Conservation (phyloP, 2,888 invertebrate species). For the Cabera pusaria region DNA sequence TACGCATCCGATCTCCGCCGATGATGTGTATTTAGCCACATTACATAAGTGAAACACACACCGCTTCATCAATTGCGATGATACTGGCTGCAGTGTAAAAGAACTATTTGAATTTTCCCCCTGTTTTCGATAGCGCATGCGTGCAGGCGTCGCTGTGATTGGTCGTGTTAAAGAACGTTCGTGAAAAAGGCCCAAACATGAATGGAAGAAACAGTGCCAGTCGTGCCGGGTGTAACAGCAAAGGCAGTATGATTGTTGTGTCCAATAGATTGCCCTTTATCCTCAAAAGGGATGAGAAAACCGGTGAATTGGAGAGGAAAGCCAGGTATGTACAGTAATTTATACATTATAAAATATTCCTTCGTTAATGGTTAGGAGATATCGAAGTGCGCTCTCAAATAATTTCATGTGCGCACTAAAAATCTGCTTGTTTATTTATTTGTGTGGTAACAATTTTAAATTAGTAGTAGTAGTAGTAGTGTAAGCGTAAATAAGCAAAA, state of each 20-base stretch:
- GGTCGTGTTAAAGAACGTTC: slow-evolving; percentile 59
- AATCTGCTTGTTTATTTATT: too few relatives aligned
- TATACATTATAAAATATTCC: too few relatives aligned
- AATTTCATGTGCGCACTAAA: too few relatives aligned
- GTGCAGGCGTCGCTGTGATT: slow-evolving; percentile 64
- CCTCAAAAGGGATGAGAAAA: slow-evolving; percentile 88
- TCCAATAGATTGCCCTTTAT: slow-evolving; percentile 96
- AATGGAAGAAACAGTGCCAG: slow-evolving; percentile 54
- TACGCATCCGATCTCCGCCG: slow-evolving; percentile 68
- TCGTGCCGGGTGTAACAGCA: slow-evolving; percentile 78
- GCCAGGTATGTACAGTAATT: slow-evolving; percentile 87
- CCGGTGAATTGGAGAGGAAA: slow-evolving; percentile 89
- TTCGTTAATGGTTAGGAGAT: too few relatives aligned
- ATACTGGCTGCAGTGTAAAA: slow-evolving; percentile 48
- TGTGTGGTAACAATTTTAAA: too few relatives aligned
- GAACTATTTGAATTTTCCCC: slow-evolving; percentile 58
- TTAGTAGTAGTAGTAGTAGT: too few relatives aligned
- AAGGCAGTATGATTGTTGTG: slow-evolving; percentile 94
- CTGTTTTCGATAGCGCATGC: slow-evolving; percentile 64
- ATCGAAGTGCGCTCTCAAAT: too few relatives aligned
- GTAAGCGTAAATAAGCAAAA: too few relatives aligned
- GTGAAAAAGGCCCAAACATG: slow-evolving; percentile 58
- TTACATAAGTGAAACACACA: slow-evolving; percentile 39
- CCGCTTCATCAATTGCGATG: slow-evolving; percentile 50
- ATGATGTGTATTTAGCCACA: slow-evolving; percentile 61